Evolutionary conservation across 2,113 vertebrate species (phyloP), one percentile per base, ranked within the genome.

Genomic region (Promerops cafer): DNA sequence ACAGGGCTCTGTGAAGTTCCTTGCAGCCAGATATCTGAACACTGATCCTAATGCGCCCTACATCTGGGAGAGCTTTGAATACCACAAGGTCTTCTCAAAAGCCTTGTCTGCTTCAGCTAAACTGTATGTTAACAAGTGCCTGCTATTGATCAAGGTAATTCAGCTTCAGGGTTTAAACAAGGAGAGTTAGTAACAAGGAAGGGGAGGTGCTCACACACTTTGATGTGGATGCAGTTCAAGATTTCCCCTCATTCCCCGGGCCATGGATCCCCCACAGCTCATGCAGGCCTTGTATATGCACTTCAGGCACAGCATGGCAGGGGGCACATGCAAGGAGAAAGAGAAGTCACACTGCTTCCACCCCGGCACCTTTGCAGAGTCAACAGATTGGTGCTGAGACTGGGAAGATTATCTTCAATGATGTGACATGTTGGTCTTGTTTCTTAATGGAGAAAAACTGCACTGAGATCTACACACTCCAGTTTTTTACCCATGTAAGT

Each of bases 101-200:
- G 60, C 69, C 63, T 79, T 93, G 68, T 92, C 85, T 94, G 70
- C 71, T 85, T 90, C 93, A 90, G 87, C 79, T 93, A 70, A 95
- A 96, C 54, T 75, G 79, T 90, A 88, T 59, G 87, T 94, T 95
- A 96, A 95, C 93, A 95, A 96, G 74, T 37, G 74, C 44, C 63
- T 90, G 57, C 63, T 91, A 93, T 87, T 40, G 95, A 96, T 95
- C 91, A 72, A 13, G 40, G 54, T 77, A 96, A 96, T 93, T 90
- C 91, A 94, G 85, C 84, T 87, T 76, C 64, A 90, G 80, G 80
- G 93, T 78, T 95, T 92, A 89, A 86, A 81, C 52, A 83, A 66
- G 71, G 21, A 59, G 63, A 91, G 57, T 50, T 52, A 78, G 70
- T 49, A 87, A 87, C 56, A 92, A 70, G 74, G 50, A 88, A 83